A percentile compares a stretch with the other conserved stretches of the same genome.
Conservation (phyloP, 2,113 vertebrate species). For the Chunga burmeisteri region DNA sequence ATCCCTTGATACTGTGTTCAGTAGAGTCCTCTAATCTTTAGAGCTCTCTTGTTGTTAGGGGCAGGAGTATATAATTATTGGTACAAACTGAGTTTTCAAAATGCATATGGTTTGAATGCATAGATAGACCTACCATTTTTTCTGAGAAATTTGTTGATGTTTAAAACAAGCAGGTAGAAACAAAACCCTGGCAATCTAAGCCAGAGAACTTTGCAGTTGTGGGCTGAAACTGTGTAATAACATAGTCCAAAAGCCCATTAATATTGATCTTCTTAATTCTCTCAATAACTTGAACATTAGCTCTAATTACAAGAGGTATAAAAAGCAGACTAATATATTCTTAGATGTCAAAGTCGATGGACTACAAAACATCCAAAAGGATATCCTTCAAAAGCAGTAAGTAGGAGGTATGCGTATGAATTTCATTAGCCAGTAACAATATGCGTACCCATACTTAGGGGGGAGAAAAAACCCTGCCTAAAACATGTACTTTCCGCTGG, state of each 20-base stretch:
- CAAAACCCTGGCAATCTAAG: background rate
- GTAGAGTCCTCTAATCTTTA: background rate
- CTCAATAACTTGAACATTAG: background rate
- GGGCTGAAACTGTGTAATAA: background rate
- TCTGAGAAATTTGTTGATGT: background rate
- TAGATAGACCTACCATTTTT: background rate
- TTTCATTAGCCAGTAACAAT: slow-evolving; percentile 52
- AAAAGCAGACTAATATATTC: slow-evolving; percentile 6
- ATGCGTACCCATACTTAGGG: background rate
- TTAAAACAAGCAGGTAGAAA: background rate
- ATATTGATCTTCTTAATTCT: slow-evolving; percentile 40
- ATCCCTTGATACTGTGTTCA: background rate
- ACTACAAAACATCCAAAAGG: background rate
- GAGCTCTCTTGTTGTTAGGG: background rate
- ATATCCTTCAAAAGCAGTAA: slow-evolving; percentile 5
- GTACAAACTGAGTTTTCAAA: background rate
- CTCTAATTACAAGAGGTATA: slow-evolving; percentile 21
- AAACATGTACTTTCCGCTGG: background rate
- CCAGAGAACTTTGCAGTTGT: background rate
- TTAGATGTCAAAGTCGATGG: slow-evolving; percentile 28
- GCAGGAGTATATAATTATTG: background rate
- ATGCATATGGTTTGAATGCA: background rate
- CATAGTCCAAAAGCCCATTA: background rate
- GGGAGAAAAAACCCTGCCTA: background rate
- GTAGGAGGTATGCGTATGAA: slow-evolving; percentile 15